Evolutionary conservation across 2,113 vertebrate genomes (phyloP).

Genomic region (Colaptes auratus): DNA sequence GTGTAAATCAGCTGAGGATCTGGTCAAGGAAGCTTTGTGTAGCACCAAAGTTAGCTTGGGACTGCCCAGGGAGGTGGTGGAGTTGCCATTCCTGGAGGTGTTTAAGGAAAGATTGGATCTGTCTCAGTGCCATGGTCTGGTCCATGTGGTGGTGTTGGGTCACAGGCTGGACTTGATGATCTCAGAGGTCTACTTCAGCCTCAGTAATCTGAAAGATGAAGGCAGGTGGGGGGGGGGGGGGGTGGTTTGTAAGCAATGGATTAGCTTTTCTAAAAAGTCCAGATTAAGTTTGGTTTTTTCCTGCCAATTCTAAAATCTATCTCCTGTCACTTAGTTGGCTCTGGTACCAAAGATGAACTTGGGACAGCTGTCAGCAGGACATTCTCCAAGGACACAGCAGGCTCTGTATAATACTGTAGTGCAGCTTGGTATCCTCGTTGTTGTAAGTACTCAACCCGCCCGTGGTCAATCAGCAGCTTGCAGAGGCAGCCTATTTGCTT

Average conservation of each 20-base stretch:
- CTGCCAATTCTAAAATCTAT: neutral
- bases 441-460: constrained; percentile 85
- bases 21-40: neutral
- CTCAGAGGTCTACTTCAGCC: no score
- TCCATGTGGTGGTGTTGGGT: no score
- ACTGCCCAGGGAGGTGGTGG: no score
- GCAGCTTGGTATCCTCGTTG: constrained; percentile 78
- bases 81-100: no score
- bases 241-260: neutral
- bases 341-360: constrained; percentile 5
- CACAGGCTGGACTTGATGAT: no score
- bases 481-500: constrained; percentile 86
- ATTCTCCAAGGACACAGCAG: constrained; percentile 90
- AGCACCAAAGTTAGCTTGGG: neutral
- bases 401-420: constrained; percentile 81
- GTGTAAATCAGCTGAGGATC: neutral
- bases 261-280: neutral
- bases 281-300: neutral
- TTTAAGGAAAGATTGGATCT: no score
- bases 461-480: constrained; percentile 89
- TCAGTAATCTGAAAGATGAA: no score
- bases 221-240: no score
- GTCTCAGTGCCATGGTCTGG: no score
- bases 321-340: constrained; percentile 21
- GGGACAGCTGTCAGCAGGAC: constrained; percentile 90